Evolutionary conservation across 2,888 invertebrate genomes (phyloP), one percentile per base, ranked within the genome.

Genomic region (Apodemia hepburni): DNA sequence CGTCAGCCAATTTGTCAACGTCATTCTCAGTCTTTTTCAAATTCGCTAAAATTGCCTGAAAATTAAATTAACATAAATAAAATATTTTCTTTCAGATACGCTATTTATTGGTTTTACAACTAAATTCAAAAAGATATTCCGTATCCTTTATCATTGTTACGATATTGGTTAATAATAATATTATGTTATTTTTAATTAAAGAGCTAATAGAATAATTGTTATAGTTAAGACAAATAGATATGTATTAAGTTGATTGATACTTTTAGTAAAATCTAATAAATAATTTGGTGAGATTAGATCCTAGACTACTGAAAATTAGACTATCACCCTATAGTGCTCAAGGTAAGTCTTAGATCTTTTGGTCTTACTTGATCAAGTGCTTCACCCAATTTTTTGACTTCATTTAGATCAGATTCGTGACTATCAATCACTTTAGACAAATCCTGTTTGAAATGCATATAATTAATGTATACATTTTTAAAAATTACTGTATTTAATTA

Each of bases 1-100:
- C 96, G 72, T 97, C 97, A 65, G 95, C 95, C 79, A 97, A 92
- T 85, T 97, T 96, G 78, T 98, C 97, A 69, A 97, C 95, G 73
- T 97, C 97, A 18, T 94, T 93, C 85, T 98, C 97, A 68, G 97
- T 96, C 81, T 97, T 96, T 74, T 95, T 94, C 69, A 97, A 89
- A 77, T 93, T 96, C 75, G 95, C 93, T 70, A 96, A 93, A 72
- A 98, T 93, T 61, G 95, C 94, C 95, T 97, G 92, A 63, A 87
- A 88, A 63, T 54, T 42, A 49, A 38, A 18, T 57, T 45, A 5
- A 42, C 15, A 42, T 42, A 42, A 15, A 15, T 5, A 5, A 6
- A 58, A 11, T 9, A 12, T 54, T 27, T 27, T 22, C 54, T 9
- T 54, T 22, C 6, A 3, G 11, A 51, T 22, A 12, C 15, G 4